Evolutionary conservation across 2,113 vertebrate species (phyloP).

Genomic region (Lycaon pictus): DNA sequence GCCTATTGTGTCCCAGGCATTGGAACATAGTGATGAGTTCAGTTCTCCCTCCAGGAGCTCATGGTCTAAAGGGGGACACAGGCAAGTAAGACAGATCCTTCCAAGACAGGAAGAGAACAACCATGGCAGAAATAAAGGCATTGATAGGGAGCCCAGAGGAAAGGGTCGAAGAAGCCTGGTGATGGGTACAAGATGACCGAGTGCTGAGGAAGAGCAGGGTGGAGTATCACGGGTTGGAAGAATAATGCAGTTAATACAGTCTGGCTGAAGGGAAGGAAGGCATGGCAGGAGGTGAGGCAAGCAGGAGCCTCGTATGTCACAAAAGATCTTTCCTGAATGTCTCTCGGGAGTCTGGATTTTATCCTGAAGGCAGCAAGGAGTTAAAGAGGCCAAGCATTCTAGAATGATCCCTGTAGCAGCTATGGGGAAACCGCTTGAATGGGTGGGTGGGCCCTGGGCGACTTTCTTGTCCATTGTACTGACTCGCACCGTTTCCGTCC

Average conservation of each 20-base stretch:
- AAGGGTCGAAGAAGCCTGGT: neutral
- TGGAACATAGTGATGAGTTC: neutral
- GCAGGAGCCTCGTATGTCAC: fast-evolving
- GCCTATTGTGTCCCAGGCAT: neutral
- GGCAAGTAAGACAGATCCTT: neutral
- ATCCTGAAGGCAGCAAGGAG: neutral
- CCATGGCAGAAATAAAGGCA: neutral
- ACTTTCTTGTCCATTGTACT: neutral
- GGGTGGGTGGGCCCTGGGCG: neutral
- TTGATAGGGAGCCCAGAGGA: neutral
- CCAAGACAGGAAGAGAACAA: neutral
- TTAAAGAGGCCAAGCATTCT: neutral
- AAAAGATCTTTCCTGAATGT: neutral
- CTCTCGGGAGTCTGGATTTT: neutral
- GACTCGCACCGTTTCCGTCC: neutral
- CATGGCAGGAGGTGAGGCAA: neutral
- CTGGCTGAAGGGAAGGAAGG: neutral
- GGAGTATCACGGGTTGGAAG: neutral
- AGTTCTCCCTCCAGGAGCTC: neutral
- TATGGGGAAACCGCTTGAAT: neutral
- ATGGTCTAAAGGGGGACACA: neutral
- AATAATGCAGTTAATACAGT: neutral
- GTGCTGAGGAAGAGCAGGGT: neutral
- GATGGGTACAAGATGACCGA: too few relatives aligned
- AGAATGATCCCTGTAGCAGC: neutral